Evolutionary conservation across 2,797 vertebrate species (phyloP), one percentile per base, ranked within the genome.

Genomic region (Protonibea diacanthus): DNA sequence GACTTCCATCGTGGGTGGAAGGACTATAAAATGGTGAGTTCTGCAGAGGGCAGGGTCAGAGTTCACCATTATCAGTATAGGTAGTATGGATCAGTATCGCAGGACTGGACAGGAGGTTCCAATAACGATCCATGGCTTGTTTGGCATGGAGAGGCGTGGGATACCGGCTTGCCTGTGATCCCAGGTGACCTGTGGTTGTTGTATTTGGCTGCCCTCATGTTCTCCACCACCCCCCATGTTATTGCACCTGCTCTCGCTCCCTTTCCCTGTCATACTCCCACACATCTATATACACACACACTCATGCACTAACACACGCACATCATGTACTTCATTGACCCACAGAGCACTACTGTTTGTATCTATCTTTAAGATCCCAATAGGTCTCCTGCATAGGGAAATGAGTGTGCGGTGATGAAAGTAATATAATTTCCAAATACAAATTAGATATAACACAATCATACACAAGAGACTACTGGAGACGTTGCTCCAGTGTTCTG

Each of bases 1-100:
- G 92, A 96, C 83, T 97, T 97, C 73, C 92, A 97, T 29, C 95
- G 94, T 0, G 91, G 78, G 14, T 97, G 96, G 96, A 94, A 74
- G 51, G 96, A 97, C 71, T 96, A 97, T 88, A 96, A 95, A 94
- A 85, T 71, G 87, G 96, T 96, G 76, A 76, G 94, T 74, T 59
- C 10, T 44, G 10, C 53, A 29, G 40, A 47, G 5, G 4, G 14
- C 11, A 2, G 29, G 45, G 21, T 60, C 27, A 42, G 14, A 52
- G 48, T 47, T 20, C 48, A 58, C 57, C 55, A 45, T 15, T 49
- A 52, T 72, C 47, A 48, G 51, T 23, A 7, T 3, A 52, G 60
- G 73, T 71, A 20, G 27, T 33, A 18, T 56, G 55, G 40, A 53
- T 69, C 68, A 29, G 74, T 56, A 2, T 38, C 68, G 52, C 21